Conservation (phyloP, 2,888 invertebrate genomes). For the Gerris lacustris region DNA sequence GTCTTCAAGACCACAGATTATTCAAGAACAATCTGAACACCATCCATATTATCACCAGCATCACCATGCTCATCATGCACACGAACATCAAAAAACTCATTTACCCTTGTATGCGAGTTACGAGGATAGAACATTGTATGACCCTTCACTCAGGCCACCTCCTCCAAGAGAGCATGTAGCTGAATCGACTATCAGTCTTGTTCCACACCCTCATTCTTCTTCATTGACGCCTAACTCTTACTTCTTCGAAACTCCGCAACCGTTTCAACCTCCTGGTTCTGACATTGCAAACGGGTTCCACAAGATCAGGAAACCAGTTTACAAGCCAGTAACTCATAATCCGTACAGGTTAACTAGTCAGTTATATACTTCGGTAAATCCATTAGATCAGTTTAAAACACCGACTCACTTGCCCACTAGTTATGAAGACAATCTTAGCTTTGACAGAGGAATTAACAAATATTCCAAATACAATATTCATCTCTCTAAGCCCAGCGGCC, state of each 20-base stretch:
- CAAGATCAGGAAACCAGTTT: slow-evolving; percentile 19
- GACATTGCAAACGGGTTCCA: slow-evolving; percentile 19
- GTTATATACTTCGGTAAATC: slow-evolving; percentile 7
- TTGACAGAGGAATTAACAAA: slow-evolving; percentile 1
- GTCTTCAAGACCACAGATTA: slow-evolving; percentile 32
- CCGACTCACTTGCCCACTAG: slow-evolving; percentile 14
- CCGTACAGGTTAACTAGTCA: slow-evolving; percentile 14
- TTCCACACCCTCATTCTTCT: slow-evolving; percentile 18
- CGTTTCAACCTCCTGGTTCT: slow-evolving; percentile 16
- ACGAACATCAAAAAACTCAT: slow-evolving; percentile 12
- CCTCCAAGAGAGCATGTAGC: slow-evolving; percentile 12
- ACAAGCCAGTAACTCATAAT: slow-evolving; percentile 16
- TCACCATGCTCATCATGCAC: slow-evolving; percentile 26
- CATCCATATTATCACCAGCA: slow-evolving; percentile 31
- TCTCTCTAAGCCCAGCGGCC: slow-evolving; percentile 16
- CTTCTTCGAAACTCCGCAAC: slow-evolving; percentile 24
- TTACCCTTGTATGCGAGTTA: slow-evolving; percentile 8
- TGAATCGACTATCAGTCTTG: slow-evolving; percentile 14
- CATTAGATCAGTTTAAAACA: slow-evolving; percentile 9
- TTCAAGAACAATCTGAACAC: slow-evolving; percentile 33
- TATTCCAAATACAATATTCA: slow-evolving; percentile 16
- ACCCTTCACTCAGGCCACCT: slow-evolving; percentile 26
- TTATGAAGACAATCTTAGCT: slow-evolving; percentile 13
- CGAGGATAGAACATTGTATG: slow-evolving; percentile 21
- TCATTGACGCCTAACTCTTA: slow-evolving; percentile 23